A percentile compares a stretch with the other conserved stretches of the same genome.
Evolutionary conservation across 92 coral and sea anemone species (phyloP).

Genomic region (Siderastrea siderea): DNA sequence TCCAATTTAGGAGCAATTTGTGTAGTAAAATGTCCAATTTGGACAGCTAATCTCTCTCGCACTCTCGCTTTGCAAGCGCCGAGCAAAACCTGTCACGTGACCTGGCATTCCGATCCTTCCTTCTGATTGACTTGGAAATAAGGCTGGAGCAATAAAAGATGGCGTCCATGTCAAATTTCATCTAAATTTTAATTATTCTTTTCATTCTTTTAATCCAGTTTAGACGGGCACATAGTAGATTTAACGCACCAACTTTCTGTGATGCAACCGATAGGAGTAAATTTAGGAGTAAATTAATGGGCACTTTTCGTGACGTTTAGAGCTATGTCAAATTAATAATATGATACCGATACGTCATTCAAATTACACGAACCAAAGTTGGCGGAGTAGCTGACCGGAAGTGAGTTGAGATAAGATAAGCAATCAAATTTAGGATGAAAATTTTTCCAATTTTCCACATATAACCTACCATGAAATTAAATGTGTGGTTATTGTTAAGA

Average conservation of each 20-base stretch:
- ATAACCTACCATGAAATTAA: background rate
- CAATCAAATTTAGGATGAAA: constrained; percentile 18
- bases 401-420: constrained; percentile 33
- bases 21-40: constrained; percentile 34
- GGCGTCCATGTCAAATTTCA: constrained; percentile 54
- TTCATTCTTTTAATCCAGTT: constrained; percentile 23
- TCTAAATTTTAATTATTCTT: constrained; percentile 15
- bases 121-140: constrained; percentile 75
- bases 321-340: background rate
- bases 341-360: constrained; percentile 12
- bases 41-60: constrained; percentile 33
- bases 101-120: constrained; percentile 81
- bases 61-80: constrained; percentile 42
- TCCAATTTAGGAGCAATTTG: constrained; percentile 11
- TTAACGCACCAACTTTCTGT: background rate
- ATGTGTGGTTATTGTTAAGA: background rate
- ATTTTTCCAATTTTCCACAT: background rate
- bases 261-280: background rate
- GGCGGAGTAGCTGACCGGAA: constrained; percentile 33
- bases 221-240: background rate
- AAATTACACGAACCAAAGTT: background rate
- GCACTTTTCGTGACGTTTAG: constrained; percentile 6
- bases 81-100: constrained; percentile 75
- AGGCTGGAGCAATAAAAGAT: constrained; percentile 51
- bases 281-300: background rate